Percentiles rank a stretch among this genome's conserved stretches.
These are phyloP conservation scores for Parnassius smintheus DNA, from an alignment of 2,888 invertebrate species.

Conservation along the genomic window DNA sequence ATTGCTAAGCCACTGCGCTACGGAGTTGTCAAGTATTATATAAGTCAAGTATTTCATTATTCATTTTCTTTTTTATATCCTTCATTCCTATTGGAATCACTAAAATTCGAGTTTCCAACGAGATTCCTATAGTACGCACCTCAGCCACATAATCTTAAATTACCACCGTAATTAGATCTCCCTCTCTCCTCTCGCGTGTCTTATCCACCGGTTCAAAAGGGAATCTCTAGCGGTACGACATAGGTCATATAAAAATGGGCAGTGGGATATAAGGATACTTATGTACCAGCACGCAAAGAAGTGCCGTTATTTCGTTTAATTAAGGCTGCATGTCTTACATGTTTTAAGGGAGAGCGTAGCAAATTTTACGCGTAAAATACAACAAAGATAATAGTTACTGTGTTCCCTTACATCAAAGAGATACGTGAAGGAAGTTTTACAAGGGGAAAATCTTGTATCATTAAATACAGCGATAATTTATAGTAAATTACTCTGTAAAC, in stretches of 20 bases:
- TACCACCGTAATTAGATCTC: slow-evolving; percentile 58
- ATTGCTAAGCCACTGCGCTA: too few relatives aligned
- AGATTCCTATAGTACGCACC: slow-evolving; percentile 27
- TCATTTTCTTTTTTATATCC: too few relatives aligned
- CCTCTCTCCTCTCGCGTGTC: slow-evolving; percentile 49
- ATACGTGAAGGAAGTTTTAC: slow-evolving; percentile 16
- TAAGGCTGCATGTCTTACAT: slow-evolving; percentile 58
- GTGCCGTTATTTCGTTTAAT: slow-evolving; percentile 60
- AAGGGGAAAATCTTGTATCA: slow-evolving; percentile 17
- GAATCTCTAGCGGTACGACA: slow-evolving; percentile 33
- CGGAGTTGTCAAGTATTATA: too few relatives aligned
- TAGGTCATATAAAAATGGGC: slow-evolving; percentile 47
- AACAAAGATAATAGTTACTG: slow-evolving; percentile 21
- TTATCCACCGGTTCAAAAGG: slow-evolving; percentile 45
- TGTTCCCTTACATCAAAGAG: slow-evolving; percentile 18
- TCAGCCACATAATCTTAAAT: slow-evolving; percentile 42
- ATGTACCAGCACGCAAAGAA: slow-evolving; percentile 31
- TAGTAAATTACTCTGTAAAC: background rate
- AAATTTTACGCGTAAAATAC: slow-evolving; percentile 34
- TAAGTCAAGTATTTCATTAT: too few relatives aligned
- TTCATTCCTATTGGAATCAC: slow-evolving; percentile 13
- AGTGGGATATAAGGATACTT: slow-evolving; percentile 30
- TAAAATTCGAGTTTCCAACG: slow-evolving; percentile 25
- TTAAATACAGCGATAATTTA: slow-evolving; percentile 6
- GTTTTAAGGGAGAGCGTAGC: slow-evolving; percentile 30